Base-by-base conservation (phyloP, 2,888 invertebrate species). In the Pogonocherus hispidulus region DNA sequence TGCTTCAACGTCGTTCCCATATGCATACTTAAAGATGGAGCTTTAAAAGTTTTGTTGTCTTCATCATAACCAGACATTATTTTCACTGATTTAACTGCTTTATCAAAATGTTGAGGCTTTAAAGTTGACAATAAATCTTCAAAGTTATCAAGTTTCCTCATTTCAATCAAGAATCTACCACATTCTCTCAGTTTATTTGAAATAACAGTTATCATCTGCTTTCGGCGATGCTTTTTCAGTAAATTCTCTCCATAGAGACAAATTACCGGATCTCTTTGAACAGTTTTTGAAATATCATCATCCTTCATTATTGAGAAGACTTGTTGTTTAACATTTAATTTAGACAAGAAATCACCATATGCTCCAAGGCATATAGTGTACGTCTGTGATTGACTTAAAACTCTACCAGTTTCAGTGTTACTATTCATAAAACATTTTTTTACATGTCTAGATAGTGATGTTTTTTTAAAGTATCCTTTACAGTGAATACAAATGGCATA, bases 221-320 rank as follows among this genome's bases (percentile, higher is more conserved):
- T 52, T 19, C 16, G 22, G 20, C 51, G 22, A 27, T 23, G 35
- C 18, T 65, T 65, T 16, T 65, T 65, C 11, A 65, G 44, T 16
- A 65, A 8, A 49, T 65, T 51, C 14, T 65, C 56, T 11, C 64
- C 64, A 41, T 16, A 65, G n/a, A 44, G 44, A 4, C 20, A 20
- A 27, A 63, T 23, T 3, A 63, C 9, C 8, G 54, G 44, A 19
- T 65, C 56, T 22, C 41, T 16, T 18, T 20, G 18, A 71, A 54
- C 35, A 66, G 56, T 27, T 73, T 63, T 0, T 73, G 62, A 35
- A 22, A 69, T 59, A 37, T 68, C 51, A 51, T 77, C 76, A 6
- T 65, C 70, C 14, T 71, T 70, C 76, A 78, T 76, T 20, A 35
- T 74, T 27, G 8, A 9, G 66, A 78, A 76, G 14, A 78, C 72